phyloP scores from a whole-genome alignment of 2,113 vertebrate genomes.

The Cololabis saira region DNA sequence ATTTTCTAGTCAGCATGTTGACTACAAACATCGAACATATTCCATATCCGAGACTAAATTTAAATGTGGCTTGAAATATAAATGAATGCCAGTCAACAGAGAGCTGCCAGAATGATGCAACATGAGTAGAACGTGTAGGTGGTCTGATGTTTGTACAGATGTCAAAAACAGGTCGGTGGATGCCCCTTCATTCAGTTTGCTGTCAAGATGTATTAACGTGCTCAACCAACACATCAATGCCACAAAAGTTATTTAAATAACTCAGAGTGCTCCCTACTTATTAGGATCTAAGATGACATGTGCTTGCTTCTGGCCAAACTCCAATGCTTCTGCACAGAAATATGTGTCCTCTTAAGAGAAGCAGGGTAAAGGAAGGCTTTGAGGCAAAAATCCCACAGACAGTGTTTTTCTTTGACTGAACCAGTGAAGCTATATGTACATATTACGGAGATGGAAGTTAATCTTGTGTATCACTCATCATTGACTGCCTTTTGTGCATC shows the following conservation, averaged over 20 bases:
- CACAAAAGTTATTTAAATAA: constrained; percentile 61
- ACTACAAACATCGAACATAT: constrained; percentile 9
- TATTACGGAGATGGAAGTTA: too few relatives aligned
- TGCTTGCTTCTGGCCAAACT: constrained; percentile 48
- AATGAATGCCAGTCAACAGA: constrained; percentile 42
- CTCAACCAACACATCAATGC: constrained; percentile 53
- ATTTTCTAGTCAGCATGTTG: neutral
- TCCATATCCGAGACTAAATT: constrained; percentile 9
- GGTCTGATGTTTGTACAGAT: constrained; percentile 50
- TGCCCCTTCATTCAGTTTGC: constrained; percentile 26
- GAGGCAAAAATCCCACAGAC: constrained; percentile 15
- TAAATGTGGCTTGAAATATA: constrained; percentile 27
- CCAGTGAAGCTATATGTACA: too few relatives aligned
- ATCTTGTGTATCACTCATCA: too few relatives aligned
- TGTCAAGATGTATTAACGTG: constrained; percentile 67
- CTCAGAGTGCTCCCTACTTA: constrained; percentile 39
- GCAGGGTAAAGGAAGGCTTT: constrained; percentile 21
- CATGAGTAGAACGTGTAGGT: constrained; percentile 48
- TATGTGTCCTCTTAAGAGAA: constrained; percentile 34
- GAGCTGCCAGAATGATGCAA: constrained; percentile 42
- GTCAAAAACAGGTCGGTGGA: constrained; percentile 50
- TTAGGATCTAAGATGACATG: constrained; percentile 60
- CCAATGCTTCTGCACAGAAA: constrained; percentile 27
- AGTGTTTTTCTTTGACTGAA: too few relatives aligned
- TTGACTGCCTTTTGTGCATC: too few relatives aligned